Base-by-base conservation (phyloP, 2,888 invertebrate species). In the Lycophotia porphyrea region DNA sequence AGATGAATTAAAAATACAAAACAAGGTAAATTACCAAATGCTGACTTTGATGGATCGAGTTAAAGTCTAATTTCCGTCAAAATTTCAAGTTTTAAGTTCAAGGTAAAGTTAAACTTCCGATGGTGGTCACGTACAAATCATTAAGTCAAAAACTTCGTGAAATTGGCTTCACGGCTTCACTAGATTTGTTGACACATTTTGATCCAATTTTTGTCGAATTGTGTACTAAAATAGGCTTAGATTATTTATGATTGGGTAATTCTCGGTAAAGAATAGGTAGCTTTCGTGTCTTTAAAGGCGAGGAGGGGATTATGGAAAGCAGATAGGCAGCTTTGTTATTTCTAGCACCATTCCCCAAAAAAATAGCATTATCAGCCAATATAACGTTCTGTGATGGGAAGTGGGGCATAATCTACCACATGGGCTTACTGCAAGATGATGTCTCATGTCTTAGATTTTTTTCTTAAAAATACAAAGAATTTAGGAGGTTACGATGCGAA, bases 71-170 rank as follows among this genome's bases (percentile, higher is more conserved):
- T 69, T 69, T 42, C 21, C 27, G n/a, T 61, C 55, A 55, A 73
- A 84, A 74, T 68, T 49, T 58, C 15, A 73, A 76, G 49, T 76
- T 76, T 76, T 61, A 36, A n/a, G 58, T 21, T 71, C 70, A 69
- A 73, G 42, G 61, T 34, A 76, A 74, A 67, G 13, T 18, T 42
- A 44, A 65, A 69, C 60, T 76, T 77, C 63, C 76, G 61, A 65
- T 70, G n/a, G 47, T 18, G 78, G 76, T 84, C 79, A 74, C 63
- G 75, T 67, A 63, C 24, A 71, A 86, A 64, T 78, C 69, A 75
- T 78, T 86, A 81, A 72, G 69, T 49, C 74, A n/a, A 52, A 78
- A 81, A 81, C 78, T 85, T 85, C 34, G 61, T 49, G 64, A 82
- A 79, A 86, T 87, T 86, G 52, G 70, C 58, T 78, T 55, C 49